These are phyloP conservation scores for Epizoanthus scotinus DNA, from an alignment of 92 coral and sea anemone species.

Conservation along the genomic window DNA sequence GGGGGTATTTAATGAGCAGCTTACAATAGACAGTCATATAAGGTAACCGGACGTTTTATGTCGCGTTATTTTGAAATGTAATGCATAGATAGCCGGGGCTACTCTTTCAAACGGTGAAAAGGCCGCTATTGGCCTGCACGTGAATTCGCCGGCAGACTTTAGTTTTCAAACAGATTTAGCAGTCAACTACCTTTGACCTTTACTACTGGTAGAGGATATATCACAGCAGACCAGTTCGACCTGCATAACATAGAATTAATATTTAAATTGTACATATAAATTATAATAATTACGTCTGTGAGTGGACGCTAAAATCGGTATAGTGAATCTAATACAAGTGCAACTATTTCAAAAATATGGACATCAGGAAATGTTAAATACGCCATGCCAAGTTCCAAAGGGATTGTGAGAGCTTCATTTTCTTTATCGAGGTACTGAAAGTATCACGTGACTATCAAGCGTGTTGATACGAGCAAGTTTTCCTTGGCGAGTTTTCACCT, in stretches of 20 bases:
- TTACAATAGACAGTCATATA: not conserved
- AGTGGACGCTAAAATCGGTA: constrained; percentile 31
- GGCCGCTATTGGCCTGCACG: not conserved
- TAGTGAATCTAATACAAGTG: not conserved
- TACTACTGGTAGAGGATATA: not conserved
- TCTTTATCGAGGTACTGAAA: too few relatives aligned
- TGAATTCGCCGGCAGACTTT: not conserved
- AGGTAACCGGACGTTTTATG: too few relatives aligned
- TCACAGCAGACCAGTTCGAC: not conserved
- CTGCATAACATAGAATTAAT: not conserved
- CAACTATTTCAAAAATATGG: too few relatives aligned
- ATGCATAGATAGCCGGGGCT: too few relatives aligned
- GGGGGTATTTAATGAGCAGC: not conserved
- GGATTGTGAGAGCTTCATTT: too few relatives aligned
- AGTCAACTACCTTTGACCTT: not conserved
- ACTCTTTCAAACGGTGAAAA: not conserved
- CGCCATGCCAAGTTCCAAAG: too few relatives aligned
- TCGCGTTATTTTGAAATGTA: too few relatives aligned
- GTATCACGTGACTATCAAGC: too few relatives aligned
- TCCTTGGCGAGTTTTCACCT: too few relatives aligned
- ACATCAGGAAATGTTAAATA: too few relatives aligned
- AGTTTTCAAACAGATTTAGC: not conserved
- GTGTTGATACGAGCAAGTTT: too few relatives aligned
- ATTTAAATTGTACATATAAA: constrained; percentile 13
- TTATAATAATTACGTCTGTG: constrained; percentile 31